phyloP scores from a whole-genome alignment of 2,888 invertebrate genomes.

The Agapostemon virescens region DNA sequence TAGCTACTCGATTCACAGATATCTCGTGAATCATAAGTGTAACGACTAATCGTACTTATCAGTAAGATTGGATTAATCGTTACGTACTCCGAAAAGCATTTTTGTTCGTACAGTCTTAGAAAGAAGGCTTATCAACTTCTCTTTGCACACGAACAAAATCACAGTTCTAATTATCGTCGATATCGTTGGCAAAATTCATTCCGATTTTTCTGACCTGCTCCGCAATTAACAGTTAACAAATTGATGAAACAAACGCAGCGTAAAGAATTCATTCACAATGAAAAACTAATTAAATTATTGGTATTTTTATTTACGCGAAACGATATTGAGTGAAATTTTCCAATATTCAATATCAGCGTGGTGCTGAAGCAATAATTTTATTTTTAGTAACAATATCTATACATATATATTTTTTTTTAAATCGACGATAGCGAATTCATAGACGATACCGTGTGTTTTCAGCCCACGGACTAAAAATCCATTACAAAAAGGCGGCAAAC shows the following conservation, averaged over 20 bases:
- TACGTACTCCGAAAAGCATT: neutral
- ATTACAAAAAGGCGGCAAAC: too few species aligned
- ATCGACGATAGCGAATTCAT: neutral
- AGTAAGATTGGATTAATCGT: neutral
- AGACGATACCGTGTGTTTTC: neutral
- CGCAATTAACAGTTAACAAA: neutral
- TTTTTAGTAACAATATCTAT: neutral
- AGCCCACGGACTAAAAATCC: too few species aligned
- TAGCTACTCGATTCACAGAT: neutral
- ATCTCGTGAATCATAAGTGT: neutral
- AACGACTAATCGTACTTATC: neutral
- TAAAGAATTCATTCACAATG: neutral
- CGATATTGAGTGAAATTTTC: neutral
- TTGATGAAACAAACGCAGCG: neutral
- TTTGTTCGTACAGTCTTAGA: neutral
- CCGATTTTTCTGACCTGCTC: neutral
- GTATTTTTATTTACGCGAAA: neutral
- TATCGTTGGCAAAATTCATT: neutral
- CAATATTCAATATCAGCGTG: neutral
- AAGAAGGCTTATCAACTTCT: neutral
- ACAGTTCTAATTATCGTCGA: too few species aligned
- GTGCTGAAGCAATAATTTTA: neutral
- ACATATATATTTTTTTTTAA: neutral
- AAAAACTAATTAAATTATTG: too few species aligned
- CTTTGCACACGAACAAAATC: neutral